Evolutionary conservation across 2,888 invertebrate genomes (phyloP).

Genomic region (Phalangium opilio): DNA sequence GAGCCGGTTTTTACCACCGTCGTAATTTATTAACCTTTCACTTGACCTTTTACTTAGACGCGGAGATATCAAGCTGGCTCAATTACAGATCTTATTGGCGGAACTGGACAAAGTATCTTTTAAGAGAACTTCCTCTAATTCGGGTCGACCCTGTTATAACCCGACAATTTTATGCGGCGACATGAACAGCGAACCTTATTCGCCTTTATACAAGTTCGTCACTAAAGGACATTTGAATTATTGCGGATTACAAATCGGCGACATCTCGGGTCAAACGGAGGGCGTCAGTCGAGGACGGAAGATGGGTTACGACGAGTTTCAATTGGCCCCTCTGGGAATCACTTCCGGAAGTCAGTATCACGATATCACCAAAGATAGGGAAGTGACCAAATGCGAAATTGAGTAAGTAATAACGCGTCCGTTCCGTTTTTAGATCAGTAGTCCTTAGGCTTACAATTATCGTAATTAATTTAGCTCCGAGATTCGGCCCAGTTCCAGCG

Average conservation of each 20-base stretch:
- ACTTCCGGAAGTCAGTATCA: constrained; percentile 35
- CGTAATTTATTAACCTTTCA: too few species aligned
- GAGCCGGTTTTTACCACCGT: too few species aligned
- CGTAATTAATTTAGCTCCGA: too few species aligned
- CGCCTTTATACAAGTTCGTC: constrained; percentile 53
- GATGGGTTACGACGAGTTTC: constrained; percentile 20
- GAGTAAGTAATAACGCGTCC: neutral
- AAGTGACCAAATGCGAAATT: neutral
- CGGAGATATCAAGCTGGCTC: constrained; percentile 76
- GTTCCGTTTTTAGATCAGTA: too few species aligned
- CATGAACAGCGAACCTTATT: constrained; percentile 65
- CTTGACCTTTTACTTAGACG: too few species aligned
- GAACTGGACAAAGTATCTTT: constrained; percentile 66
- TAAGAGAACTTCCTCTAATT: constrained; percentile 19
- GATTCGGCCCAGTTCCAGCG: too few species aligned
- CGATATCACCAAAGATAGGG: constrained; percentile 1
- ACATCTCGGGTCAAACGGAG: constrained; percentile 31
- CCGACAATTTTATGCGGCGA: constrained; percentile 85
- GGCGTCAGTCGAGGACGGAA: constrained; percentile 19
- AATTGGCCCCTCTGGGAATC: constrained; percentile 32
- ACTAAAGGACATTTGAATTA: constrained; percentile 43
- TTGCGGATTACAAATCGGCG: constrained; percentile 25
- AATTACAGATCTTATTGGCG: constrained; percentile 63
- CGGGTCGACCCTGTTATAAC: constrained; percentile 37
- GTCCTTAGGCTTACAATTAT: too few species aligned